Evolutionary conservation across 2,888 invertebrate species (phyloP).

Genomic region (Agrochola litura): DNA sequence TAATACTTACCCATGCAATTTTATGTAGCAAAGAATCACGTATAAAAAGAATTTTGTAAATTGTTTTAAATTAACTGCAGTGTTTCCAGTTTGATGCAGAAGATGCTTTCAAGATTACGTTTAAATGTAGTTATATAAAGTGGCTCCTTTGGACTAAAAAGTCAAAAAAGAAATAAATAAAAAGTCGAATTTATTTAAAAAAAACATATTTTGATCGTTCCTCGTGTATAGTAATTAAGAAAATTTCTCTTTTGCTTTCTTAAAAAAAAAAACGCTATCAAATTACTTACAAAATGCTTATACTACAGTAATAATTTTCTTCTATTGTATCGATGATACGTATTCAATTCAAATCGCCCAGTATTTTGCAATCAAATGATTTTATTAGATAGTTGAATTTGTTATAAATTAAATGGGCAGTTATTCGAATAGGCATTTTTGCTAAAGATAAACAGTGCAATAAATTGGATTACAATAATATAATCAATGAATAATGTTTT

Average conservation of each 20-base stretch:
- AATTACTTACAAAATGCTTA: constrained; percentile 38
- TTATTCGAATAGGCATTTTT: constrained; percentile 17
- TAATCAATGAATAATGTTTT: background rate
- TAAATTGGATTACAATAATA: constrained; percentile 10
- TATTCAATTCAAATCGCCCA: constrained; percentile 27
- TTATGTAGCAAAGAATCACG: background rate
- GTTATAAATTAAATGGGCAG: constrained; percentile 7
- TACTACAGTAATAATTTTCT: constrained; percentile 38
- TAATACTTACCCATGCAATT: background rate
- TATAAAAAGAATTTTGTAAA: background rate
- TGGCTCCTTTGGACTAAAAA: background rate
- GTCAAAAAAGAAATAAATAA: no score
- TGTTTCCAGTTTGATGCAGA: constrained; percentile 6
- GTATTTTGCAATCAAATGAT: constrained; percentile 6
- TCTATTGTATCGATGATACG: constrained; percentile 7
- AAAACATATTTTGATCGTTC: constrained; percentile 69
- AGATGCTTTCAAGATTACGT: constrained; percentile 2
- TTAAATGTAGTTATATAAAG: constrained; percentile 7
- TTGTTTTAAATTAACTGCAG: background rate
- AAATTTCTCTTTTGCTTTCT: constrained; percentile 57
- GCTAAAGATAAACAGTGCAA: background rate
- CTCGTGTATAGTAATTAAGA: constrained; percentile 62
- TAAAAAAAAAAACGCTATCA: constrained; percentile 51
- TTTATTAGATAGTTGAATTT: constrained; percentile 10
- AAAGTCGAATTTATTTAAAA: background rate